These are phyloP conservation scores for Scaptodrosophila lebanonensis DNA, from an alignment of 1,140 invertebrate species.

Conservation along the genomic window DNA sequence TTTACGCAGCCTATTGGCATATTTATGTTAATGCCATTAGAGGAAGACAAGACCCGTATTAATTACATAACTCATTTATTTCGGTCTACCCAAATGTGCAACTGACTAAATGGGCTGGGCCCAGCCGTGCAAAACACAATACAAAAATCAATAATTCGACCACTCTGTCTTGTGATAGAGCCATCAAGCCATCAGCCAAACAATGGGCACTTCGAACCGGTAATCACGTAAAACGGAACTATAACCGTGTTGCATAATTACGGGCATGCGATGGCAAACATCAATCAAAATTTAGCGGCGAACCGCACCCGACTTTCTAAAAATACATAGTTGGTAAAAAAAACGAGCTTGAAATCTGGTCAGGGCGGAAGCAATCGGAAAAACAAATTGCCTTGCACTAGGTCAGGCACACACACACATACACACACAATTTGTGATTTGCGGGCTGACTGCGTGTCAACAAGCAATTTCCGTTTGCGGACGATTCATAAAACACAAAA, in stretches of 20 bases:
- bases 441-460: slow-evolving; percentile 55
- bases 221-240: slow-evolving; percentile 68
- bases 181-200: slow-evolving; percentile 39
- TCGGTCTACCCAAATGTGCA: slow-evolving; percentile 34
- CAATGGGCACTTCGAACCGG: slow-evolving; percentile 26
- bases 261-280: slow-evolving; percentile 47
- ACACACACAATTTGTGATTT: slow-evolving; percentile 1
- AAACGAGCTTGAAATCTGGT: slow-evolving; percentile 22
- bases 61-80: slow-evolving; percentile 72
- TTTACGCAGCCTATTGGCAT: slow-evolving; percentile 60
- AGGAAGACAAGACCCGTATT: slow-evolving; percentile 56
- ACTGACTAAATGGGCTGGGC: too few species aligned
- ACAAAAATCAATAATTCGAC: slow-evolving; percentile 57
- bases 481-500: slow-evolving; percentile 29
- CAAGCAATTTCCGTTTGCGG: slow-evolving; percentile 65
- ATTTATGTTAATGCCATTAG: slow-evolving; percentile 64
- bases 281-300: slow-evolving; percentile 54
- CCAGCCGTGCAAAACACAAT: too few species aligned
- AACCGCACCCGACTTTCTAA: too few species aligned
- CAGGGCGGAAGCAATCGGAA: slow-evolving; percentile 42
- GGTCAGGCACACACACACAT: slow-evolving; percentile 38
- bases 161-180: slow-evolving; percentile 35
- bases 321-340: slow-evolving; percentile 8
- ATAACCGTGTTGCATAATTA: slow-evolving; percentile 64
- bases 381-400: slow-evolving; percentile 64